Conservation (phyloP, 2,888 invertebrate species). For the Ectropis crepuscularia region DNA sequence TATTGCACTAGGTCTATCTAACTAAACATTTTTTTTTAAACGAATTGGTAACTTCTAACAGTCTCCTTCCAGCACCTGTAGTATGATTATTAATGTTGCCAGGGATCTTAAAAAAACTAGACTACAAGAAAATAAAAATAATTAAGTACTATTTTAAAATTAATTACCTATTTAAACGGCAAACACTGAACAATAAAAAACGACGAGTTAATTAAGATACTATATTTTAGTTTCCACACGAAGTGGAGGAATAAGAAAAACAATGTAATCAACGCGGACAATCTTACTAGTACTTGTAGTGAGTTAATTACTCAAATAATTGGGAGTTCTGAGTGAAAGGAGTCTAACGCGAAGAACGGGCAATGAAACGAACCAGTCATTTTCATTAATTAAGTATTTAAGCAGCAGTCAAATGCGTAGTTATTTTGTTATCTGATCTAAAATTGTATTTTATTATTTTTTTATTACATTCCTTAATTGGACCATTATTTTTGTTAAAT, state of each 20-base stretch:
- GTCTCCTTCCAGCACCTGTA: too few relatives aligned
- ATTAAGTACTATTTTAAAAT: neutral
- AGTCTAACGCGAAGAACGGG: constrained; percentile 22
- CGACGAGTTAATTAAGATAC: constrained; percentile 35
- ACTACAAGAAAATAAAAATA: constrained; percentile 16
- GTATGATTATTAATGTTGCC: neutral
- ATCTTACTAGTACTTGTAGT: constrained; percentile 31
- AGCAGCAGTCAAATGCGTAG: constrained; percentile 5
- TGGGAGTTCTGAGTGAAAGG: constrained; percentile 28
- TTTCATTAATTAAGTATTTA: constrained; percentile 18
- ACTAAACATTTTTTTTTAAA: too few relatives aligned
- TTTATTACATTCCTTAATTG: too few relatives aligned
- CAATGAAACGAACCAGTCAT: constrained; percentile 21
- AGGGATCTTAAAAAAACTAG: constrained; percentile 5
- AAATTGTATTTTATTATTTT: constrained; percentile 6
- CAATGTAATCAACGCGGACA: constrained; percentile 53
- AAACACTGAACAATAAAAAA: constrained; percentile 32
- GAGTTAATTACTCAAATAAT: constrained; percentile 31
- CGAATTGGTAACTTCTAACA: too few relatives aligned
- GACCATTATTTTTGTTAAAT: neutral
- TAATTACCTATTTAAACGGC: constrained; percentile 31
- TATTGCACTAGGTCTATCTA: too few relatives aligned
- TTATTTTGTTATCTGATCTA: constrained; percentile 9
- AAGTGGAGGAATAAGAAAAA: constrained; percentile 34
- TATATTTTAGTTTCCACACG: constrained; percentile 21